Percentiles rank a stretch among this genome's conserved stretches.
Evolutionary conservation across 2,113 vertebrate genomes (phyloP).

Genomic region (Ceyx cyanopectus): DNA sequence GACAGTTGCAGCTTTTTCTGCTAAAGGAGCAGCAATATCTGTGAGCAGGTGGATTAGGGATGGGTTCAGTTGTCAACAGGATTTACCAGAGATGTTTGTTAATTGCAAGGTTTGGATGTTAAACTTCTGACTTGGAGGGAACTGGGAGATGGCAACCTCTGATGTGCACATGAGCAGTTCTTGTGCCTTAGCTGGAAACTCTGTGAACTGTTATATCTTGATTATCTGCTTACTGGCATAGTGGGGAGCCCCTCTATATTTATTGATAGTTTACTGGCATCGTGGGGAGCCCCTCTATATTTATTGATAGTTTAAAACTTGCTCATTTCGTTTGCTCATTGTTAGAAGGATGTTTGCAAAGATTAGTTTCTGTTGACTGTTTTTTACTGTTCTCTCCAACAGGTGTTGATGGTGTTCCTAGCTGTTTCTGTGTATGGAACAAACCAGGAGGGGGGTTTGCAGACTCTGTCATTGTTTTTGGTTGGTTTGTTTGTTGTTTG

Average conservation of each 20-base stretch:
- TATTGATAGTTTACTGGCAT: background rate
- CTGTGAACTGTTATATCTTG: background rate
- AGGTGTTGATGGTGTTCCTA: background rate
- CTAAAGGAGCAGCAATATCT: background rate
- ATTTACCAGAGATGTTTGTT: constrained; percentile 14
- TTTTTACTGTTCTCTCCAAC: background rate
- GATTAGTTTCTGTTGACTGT: background rate
- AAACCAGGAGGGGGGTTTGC: background rate
- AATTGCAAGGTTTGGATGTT: background rate
- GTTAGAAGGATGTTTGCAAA: background rate
- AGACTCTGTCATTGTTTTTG: background rate
- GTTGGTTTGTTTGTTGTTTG: too few relatives aligned
- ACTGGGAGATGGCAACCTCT: background rate
- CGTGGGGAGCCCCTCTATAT: background rate
- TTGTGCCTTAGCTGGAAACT: background rate
- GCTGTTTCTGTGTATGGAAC: background rate
- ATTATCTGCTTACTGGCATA: background rate
- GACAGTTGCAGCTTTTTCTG: background rate
- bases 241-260: background rate
- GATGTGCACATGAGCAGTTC: background rate
- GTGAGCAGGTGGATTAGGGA: constrained; percentile 12
- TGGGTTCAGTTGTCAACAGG: constrained; percentile 35
- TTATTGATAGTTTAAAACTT: background rate
- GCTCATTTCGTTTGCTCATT: background rate
- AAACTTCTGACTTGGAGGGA: background rate